Evolutionary conservation across 2,113 vertebrate species (phyloP).

Genomic region (Loxodonta africana): DNA sequence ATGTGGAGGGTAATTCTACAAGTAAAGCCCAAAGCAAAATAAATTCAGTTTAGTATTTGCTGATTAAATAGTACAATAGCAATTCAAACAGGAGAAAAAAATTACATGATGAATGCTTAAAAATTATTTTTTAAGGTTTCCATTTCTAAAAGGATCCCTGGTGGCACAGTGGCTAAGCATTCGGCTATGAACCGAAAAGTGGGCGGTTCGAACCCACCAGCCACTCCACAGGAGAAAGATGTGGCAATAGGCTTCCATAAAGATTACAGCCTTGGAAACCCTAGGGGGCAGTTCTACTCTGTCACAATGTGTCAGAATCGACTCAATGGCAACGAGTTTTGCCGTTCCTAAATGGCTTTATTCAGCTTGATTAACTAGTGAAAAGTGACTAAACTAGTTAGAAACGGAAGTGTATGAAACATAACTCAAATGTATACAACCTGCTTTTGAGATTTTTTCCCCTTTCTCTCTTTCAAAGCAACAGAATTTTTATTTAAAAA

Average conservation of each 20-base stretch:
- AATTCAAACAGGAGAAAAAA: not conserved
- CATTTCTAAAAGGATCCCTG: not conserved
- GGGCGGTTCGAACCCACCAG: too few species aligned
- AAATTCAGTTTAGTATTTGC: conserved; percentile 26
- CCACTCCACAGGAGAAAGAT: too few species aligned
- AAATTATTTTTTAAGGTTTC: not conserved
- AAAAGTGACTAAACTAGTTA: not conserved
- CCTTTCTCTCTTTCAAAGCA: not conserved
- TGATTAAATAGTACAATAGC: conserved; percentile 42
- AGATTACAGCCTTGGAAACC: too few species aligned
- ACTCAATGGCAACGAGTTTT: not conserved
- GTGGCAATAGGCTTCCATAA: too few species aligned
- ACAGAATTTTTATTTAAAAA: conserved; percentile 25
- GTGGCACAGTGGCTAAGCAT: not conserved
- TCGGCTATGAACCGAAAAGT: not conserved
- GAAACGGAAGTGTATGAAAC: not conserved
- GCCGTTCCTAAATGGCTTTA: not conserved
- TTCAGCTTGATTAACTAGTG: not conserved
- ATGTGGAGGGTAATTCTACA: conserved; percentile 9
- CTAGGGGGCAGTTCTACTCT: too few species aligned
- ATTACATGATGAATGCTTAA: not conserved
- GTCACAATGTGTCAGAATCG: not conserved
- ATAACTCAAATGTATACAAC: not conserved
- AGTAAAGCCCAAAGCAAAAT: conserved; percentile 47
- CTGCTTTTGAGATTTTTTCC: not conserved